Evolutionary conservation across 2,797 vertebrate genomes (phyloP), one percentile per base, ranked within the genome.

Genomic region (Valencia hispanica): DNA sequence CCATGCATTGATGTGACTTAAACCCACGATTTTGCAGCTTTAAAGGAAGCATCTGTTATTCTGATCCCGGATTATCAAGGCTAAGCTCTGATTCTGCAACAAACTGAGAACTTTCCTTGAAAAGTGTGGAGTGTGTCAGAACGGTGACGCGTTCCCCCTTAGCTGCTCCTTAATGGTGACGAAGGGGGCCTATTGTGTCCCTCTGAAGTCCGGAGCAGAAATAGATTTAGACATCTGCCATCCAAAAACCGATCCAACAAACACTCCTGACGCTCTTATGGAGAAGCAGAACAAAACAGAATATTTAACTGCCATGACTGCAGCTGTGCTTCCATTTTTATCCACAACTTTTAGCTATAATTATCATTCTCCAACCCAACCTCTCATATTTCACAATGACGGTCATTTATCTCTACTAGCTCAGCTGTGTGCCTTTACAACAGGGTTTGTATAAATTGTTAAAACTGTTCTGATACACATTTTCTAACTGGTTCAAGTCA

Each of bases 201-300:
- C 20, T 25, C 32, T 36, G 36, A 66, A 66, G 34, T 66, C 63
- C 36, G 25, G 63, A 41, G 7, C 36, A 41, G 36, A 66, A 66
- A 66, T 41, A 66, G 63, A 66, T 66, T 41, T 25, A 41, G 36
- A 41, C 2, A 78, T 72, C 72, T 84, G 79, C 4, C 0, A 59
- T 10, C 59, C 20, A 32, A 70, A 72, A 79, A 73, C 15, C 50
- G 55, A 18, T 25, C 48, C 61, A 15, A 9, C 34, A 65, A n/a
- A 39, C 61, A 36, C 36, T 65, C 18, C 61, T 63, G 32, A 32
- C 61, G 22, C 8, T 15, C 57, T 32, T 36, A 41, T 36, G 61
- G 20, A 53, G 20, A 22, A 53, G 50, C 17, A 25, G 50, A 14
- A 66, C 39, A n/a, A 6, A 41, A 41, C 34, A n/a, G 63, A 20